Conservation (phyloP, 2,888 invertebrate species). For the Neuroscelio doddi region DNA sequence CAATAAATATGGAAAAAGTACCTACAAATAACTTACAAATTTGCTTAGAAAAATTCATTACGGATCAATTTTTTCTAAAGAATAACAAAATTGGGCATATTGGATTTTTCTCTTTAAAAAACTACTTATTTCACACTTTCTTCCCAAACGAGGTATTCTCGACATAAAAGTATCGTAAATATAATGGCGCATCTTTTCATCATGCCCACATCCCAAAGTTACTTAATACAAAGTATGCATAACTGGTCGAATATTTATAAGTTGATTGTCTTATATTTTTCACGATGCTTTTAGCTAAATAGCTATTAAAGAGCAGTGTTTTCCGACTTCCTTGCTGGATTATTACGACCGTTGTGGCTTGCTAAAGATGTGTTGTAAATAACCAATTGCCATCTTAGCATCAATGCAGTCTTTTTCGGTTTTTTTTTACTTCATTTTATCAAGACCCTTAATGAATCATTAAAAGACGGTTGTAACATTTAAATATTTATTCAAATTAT, state of each 20-base stretch:
- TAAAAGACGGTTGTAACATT: too few relatives aligned
- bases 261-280: slow-evolving; percentile 39
- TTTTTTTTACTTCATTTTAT: not conserved
- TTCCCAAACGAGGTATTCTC: slow-evolving; percentile 12
- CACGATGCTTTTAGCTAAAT: slow-evolving; percentile 44
- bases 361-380: slow-evolving; percentile 1
- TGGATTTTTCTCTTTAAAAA: too few relatives aligned
- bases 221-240: slow-evolving; percentile 4
- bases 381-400: not conserved
- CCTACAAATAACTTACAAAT: too few relatives aligned
- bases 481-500: too few relatives aligned
- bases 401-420: not conserved
- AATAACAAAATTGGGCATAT: too few relatives aligned
- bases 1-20: too few relatives aligned
- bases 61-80: too few relatives aligned
- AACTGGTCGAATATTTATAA: slow-evolving; percentile 29
- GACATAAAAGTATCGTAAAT: slow-evolving; percentile 7
- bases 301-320: slow-evolving; percentile 30
- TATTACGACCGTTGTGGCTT: not conserved
- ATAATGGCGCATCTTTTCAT: slow-evolving; percentile 7
- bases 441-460: too few relatives aligned
- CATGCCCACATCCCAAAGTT: slow-evolving; percentile 4
- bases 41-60: too few relatives aligned
- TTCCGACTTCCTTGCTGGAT: not conserved
- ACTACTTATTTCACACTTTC: too few relatives aligned